These are phyloP conservation scores for Chloroceryle inda DNA, from an alignment of 2,797 vertebrate species.

Conservation along the genomic window DNA sequence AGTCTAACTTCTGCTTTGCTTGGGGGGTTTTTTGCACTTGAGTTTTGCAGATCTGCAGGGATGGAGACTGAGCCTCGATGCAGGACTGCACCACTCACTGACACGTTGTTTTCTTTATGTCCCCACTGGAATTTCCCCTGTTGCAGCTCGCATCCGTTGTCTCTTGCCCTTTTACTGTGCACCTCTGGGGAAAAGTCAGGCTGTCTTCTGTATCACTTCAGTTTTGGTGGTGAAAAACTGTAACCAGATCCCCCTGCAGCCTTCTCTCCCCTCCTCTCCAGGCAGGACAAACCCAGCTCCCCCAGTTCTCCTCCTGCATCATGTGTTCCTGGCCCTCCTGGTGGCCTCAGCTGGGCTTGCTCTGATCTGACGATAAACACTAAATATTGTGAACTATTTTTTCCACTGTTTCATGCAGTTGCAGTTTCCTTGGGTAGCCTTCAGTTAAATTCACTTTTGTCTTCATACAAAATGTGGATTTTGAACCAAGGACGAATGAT, in stretches of 20 bases:
- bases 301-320: neutral
- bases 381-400: neutral
- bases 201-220: neutral
- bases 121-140: constrained; percentile 23
- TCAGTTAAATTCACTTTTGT: neutral
- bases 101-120: constrained; percentile 20
- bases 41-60: constrained; percentile 9
- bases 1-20: neutral
- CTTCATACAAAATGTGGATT: neutral
- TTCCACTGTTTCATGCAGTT: neutral
- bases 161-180: constrained; percentile 20
- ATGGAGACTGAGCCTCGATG: constrained; percentile 29
- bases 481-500: neutral
- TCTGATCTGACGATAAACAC: constrained; percentile 50
- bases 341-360: constrained; percentile 33
- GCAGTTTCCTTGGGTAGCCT: neutral
- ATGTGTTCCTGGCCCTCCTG: constrained; percentile 28
- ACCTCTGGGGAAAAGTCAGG: neutral
- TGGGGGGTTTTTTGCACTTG: neutral
- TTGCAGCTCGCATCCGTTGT: neutral
- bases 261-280: neutral
- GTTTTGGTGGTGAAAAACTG: neutral
- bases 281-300: neutral
- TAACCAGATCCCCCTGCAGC: neutral
- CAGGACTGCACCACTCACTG: constrained; percentile 8